Percentiles rank a stretch among this genome's conserved stretches.
These are phyloP conservation scores for Azemiops feae DNA, from an alignment of 2,113 vertebrate species.

Conservation along the genomic window DNA sequence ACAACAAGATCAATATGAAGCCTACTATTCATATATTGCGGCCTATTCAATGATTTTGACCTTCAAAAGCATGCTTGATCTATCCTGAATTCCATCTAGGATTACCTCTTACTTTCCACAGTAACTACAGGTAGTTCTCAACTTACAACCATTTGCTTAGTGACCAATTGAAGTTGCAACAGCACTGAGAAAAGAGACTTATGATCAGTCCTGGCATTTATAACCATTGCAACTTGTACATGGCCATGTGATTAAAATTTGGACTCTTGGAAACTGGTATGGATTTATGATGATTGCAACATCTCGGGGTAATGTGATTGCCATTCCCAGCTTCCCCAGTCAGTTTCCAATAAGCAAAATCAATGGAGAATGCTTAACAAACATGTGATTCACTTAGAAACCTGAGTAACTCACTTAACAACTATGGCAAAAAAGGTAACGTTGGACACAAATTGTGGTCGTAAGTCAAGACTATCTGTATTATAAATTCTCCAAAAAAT, in stretches of 20 bases:
- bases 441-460: neutral
- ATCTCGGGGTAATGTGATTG: neutral
- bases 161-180: no score
- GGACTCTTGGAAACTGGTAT: neutral
- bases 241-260: neutral
- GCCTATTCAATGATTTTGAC: neutral
- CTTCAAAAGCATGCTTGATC: neutral
- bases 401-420: no score
- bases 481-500: neutral
- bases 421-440: neutral
- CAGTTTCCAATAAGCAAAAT: no score
- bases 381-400: neutral
- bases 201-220: no score
- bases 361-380: neutral
- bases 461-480: neutral
- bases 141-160: neutral
- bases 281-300: neutral
- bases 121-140: neutral
- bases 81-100: neutral
- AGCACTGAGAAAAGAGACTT: no score
- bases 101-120: neutral
- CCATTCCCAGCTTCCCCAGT: neutral
- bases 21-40: neutral
- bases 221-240: neutral
- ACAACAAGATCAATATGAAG: neutral